Evolutionary conservation across 2,797 vertebrate genomes (phyloP).

Genomic region (Falco rusticolus): DNA sequence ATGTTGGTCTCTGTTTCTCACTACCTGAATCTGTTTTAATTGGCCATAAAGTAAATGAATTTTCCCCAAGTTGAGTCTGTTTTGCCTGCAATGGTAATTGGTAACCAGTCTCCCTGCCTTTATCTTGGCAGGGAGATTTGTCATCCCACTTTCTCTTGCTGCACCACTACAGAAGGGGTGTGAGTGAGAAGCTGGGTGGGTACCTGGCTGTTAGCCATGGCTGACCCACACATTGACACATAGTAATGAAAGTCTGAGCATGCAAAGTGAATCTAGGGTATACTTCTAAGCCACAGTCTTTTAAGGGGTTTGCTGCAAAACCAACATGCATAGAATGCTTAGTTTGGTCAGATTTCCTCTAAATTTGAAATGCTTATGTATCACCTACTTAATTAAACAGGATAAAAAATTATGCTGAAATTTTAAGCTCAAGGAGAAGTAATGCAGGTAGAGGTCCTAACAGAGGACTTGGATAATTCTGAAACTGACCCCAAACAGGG

Average conservation of each 20-base stretch:
- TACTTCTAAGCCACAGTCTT: background rate
- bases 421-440: background rate
- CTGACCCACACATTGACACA: background rate
- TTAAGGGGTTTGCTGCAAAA: background rate
- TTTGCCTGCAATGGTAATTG: background rate
- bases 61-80: background rate
- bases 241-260: background rate
- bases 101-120: background rate
- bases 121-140: background rate
- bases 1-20: background rate
- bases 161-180: background rate
- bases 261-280: background rate
- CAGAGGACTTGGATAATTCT: background rate
- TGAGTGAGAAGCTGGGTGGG: background rate
- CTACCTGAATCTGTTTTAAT: background rate
- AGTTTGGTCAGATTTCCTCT: background rate
- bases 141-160: background rate
- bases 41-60: background rate
- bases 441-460: background rate
- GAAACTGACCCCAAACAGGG: background rate
- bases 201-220: background rate
- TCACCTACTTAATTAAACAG: background rate
- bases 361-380: background rate
- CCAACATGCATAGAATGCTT: background rate
- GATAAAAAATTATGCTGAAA: background rate